Conservation (phyloP, 2,797 vertebrate species). For the Anguilla marmorata region DNA sequence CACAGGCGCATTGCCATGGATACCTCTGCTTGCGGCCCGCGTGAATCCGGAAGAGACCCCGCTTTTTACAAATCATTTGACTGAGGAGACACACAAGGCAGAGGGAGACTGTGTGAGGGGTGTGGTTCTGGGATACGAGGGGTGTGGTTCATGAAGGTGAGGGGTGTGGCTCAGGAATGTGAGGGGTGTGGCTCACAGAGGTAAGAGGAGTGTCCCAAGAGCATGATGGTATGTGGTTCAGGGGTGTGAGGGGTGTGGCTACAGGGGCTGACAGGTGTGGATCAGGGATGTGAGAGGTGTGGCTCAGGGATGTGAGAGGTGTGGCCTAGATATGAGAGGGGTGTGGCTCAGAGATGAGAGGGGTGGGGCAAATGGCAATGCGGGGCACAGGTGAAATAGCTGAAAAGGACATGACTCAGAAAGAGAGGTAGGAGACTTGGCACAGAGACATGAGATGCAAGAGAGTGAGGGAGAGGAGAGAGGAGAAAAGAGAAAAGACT, state of each 20-base stretch:
- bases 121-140: slow-evolving; percentile 24
- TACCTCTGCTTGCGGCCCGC: slow-evolving; percentile 97
- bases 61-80: slow-evolving; percentile 92
- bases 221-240: background rate
- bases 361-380: slow-evolving; percentile 33
- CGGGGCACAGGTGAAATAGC: background rate
- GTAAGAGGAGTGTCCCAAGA: slow-evolving; percentile 18
- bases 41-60: slow-evolving; percentile 96
- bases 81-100: slow-evolving; percentile 81
- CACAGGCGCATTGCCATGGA: slow-evolving; percentile 70
- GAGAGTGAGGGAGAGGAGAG: slow-evolving; percentile 14
- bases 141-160: slow-evolving; percentile 27
- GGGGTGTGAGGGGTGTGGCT: background rate
- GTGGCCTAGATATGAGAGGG: slow-evolving; percentile 13
- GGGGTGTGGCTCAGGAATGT: slow-evolving; percentile 43
- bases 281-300: slow-evolving; percentile 20
- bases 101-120: slow-evolving; percentile 59
- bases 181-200: slow-evolving; percentile 14
- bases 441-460: background rate
- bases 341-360: slow-evolving; percentile 57
- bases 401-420: slow-evolving; percentile 5
- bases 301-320: slow-evolving; percentile 59
- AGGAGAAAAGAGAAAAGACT: slow-evolving; percentile 24
- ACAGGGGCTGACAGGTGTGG: slow-evolving; percentile 28
- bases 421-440: slow-evolving; percentile 30